These are phyloP conservation scores for Spodoptera picta DNA, from an alignment of 2,888 invertebrate genomes.

Conservation along the genomic window DNA sequence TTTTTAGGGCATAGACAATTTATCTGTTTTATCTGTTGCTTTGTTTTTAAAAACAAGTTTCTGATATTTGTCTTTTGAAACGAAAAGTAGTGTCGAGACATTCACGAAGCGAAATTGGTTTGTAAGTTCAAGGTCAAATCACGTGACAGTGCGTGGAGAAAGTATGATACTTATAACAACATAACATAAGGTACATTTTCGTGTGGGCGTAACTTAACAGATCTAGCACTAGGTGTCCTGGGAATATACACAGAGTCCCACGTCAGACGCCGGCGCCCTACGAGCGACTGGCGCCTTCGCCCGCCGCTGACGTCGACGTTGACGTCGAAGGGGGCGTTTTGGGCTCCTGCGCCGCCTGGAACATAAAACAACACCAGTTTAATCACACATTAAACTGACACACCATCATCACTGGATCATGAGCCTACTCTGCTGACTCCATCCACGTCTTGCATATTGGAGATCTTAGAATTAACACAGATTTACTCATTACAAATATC, in stretches of 20 bases:
- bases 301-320: constrained; percentile 71
- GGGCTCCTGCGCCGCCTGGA: constrained; percentile 82
- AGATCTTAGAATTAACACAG: too few relatives aligned
- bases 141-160: constrained; percentile 37
- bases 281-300: constrained; percentile 65
- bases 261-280: constrained; percentile 47
- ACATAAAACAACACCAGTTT: constrained; percentile 48
- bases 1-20: constrained; percentile 9
- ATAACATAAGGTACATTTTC: constrained; percentile 60
- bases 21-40: not conserved
- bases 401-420: too few relatives aligned
- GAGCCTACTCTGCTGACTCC: too few relatives aligned
- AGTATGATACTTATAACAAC: constrained; percentile 54
- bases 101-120: not conserved
- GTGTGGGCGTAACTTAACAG: constrained; percentile 57
- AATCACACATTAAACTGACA: not conserved
- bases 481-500: too few relatives aligned
- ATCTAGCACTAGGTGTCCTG: constrained; percentile 58
- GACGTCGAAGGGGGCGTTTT: constrained; percentile 74
- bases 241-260: constrained; percentile 53
- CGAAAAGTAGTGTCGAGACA: not conserved
- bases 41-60: constrained; percentile 1
- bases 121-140: constrained; percentile 7
- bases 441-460: too few relatives aligned
- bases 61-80: too few relatives aligned